phyloP scores from a whole-genome alignment of 1,140 invertebrate species.

The Pseudobourletiella spinata region DNA sequence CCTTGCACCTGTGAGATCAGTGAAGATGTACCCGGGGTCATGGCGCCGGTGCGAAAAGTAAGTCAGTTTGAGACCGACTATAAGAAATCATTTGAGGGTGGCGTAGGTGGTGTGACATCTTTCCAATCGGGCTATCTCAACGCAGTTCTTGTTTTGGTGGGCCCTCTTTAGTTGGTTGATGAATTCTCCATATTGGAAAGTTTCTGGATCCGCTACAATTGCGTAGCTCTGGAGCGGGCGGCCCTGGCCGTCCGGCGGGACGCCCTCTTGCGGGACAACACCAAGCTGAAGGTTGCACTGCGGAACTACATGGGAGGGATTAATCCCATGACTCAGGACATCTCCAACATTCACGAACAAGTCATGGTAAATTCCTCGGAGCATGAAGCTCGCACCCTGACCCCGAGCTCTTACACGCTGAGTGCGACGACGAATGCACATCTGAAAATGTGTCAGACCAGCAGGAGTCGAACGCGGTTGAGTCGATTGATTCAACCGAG shows the following conservation, averaged over 20 bases:
- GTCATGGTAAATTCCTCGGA: neutral
- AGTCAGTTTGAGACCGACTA: neutral
- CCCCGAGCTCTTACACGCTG: neutral
- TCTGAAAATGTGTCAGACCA: neutral
- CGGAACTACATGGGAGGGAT: conserved; percentile 30
- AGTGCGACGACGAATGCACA: neutral
- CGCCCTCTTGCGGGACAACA: conserved; percentile 17
- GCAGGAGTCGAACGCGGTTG: neutral
- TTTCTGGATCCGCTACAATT: conserved; percentile 31
- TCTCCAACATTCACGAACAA: neutral
- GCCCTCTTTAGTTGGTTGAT: conserved; percentile 24
- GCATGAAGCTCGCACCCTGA: neutral
- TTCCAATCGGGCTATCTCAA: no score
- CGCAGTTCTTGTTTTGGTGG: no score
- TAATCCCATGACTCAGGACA: conserved; percentile 19
- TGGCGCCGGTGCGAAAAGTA: neutral
- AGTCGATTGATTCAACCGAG: neutral
- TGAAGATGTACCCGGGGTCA: neutral
- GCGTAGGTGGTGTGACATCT: no score
- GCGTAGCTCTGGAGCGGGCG: conserved; percentile 16
- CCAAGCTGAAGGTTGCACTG: conserved; percentile 13
- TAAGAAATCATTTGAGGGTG: no score
- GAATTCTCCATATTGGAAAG: conserved; percentile 26
- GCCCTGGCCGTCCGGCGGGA: neutral
- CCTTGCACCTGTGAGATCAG: conserved; percentile 11